Evolutionary conservation across 2,797 vertebrate genomes (phyloP).

Genomic region (Dipus sagitta): DNA sequence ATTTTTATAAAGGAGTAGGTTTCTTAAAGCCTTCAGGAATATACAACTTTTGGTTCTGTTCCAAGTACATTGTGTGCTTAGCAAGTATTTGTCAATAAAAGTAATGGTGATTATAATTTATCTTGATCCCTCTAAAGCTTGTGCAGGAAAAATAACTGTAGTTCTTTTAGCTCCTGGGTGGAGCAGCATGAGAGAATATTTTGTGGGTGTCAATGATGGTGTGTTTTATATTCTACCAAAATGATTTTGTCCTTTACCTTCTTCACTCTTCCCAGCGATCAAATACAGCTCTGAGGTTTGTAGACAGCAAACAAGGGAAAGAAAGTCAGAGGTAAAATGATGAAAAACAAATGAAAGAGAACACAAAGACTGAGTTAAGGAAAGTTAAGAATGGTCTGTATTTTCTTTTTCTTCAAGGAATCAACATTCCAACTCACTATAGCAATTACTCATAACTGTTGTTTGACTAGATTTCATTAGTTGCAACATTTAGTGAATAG

Average conservation of each 20-base stretch:
- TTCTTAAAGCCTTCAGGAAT: background rate
- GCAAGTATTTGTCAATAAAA: constrained; percentile 64
- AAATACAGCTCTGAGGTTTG: constrained; percentile 35
- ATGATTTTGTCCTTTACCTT: constrained; percentile 22
- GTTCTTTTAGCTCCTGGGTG: constrained; percentile 23
- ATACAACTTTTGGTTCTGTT: constrained; percentile 9
- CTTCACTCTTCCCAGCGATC: background rate
- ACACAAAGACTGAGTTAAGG: constrained; percentile 32
- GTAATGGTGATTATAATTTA: constrained; percentile 42
- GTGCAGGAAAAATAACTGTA: constrained; percentile 48
- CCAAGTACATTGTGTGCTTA: constrained; percentile 16
- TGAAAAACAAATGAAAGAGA: background rate
- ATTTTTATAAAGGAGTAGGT: background rate
- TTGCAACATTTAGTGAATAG: background rate
- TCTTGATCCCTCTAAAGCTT: background rate
- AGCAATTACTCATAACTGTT: background rate
- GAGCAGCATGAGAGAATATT: background rate
- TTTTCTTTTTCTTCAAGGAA: constrained; percentile 33
- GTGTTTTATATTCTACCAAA: constrained; percentile 51
- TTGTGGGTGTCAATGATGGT: constrained; percentile 35
- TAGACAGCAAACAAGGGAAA: constrained; percentile 11
- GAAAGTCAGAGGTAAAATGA: constrained; percentile 19
- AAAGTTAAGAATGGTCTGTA: background rate
- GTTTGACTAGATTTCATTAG: constrained; percentile 42
- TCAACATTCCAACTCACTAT: constrained; percentile 28